Evolutionary conservation across 2,888 invertebrate genomes (phyloP), one percentile per base, ranked within the genome.

Genomic region (Aspidiotus destructor): DNA sequence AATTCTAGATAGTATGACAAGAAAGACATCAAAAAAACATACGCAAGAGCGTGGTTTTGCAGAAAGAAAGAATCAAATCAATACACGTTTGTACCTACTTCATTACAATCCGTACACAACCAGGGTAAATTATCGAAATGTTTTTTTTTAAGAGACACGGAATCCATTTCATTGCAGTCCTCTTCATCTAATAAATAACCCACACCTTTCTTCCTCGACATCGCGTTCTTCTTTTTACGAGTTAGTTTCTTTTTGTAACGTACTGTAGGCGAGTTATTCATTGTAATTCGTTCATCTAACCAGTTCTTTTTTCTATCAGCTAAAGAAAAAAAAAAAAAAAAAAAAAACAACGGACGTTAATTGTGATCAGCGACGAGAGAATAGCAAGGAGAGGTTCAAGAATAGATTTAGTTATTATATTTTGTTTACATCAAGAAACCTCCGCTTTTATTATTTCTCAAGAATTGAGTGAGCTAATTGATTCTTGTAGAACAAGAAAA

Each of bases 1-100:
- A 74, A 74, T 79, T 72, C 74, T 74, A 67, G n/a, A 28, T 5
- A 28, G 28, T 28, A 28, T 5, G 28, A 28, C 28, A 72, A 71
- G 53, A 58, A 15, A 48, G 60, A 63, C 13, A 11, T 13, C 11
- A 52, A 13, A 52, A n/a, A 5, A 52, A 13, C 13, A 52, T 52
- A 52, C 52, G 52, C 3, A 13, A n/a, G 52, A n/a, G n/a, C 11
- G 11, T 13, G 52, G 11, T n/a, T 13, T 52, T 52, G 11, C 52
- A 52, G 52, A 52, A n/a, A 13, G 3, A 11, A 52, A 52, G 2
- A 16, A 16, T 54, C 8, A 8, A 54, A 54, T 28, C 28, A 28
- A 28, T 28, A 28, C 28, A 28, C 28, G 28, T 28, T 28, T 54
- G 9, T 9, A 8, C 64, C 11, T 8, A 64, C 64, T 7, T 53